Evolutionary conservation across 1,140 invertebrate genomes (phyloP).

Genomic region (Pteromalus puparum): DNA sequence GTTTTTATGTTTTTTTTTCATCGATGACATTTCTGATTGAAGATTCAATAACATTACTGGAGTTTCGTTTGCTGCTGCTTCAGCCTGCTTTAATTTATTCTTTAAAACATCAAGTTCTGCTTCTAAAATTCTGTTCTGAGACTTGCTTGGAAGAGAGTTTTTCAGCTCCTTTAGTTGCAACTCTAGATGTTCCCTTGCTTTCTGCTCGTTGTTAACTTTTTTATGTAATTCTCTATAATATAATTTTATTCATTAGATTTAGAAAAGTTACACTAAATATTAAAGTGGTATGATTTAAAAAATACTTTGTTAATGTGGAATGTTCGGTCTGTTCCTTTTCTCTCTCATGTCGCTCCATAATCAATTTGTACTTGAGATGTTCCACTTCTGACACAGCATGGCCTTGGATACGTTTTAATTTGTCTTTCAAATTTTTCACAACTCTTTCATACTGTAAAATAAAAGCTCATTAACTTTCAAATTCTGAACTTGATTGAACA

Average conservation of each 20-base stretch:
- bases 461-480: background rate
- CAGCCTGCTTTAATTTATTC: constrained; percentile 78
- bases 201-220: constrained; percentile 78
- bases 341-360: constrained; percentile 84
- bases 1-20: constrained; percentile 83
- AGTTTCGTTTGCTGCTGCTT: constrained; percentile 78
- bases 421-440: constrained; percentile 79
- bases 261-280: background rate
- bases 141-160: constrained; percentile 74
- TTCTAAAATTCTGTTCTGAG: constrained; percentile 77
- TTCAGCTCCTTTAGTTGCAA: constrained; percentile 76
- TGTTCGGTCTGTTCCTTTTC: constrained; percentile 87
- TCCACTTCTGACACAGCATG: constrained; percentile 79
- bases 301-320: constrained; percentile 79
- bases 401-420: constrained; percentile 77
- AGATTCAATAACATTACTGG: constrained; percentile 80
- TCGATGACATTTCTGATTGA: constrained; percentile 82
- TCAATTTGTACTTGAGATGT: constrained; percentile 83
- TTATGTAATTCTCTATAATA: constrained; percentile 80
- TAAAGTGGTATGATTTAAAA: constrained; percentile 16
- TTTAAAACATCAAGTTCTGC: constrained; percentile 81
- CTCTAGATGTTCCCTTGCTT: constrained; percentile 80
- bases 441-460: constrained; percentile 79
- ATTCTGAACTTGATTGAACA: background rate
- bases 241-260: constrained; percentile 46